phyloP scores from a whole-genome alignment of 2,888 invertebrate species.

The Meiosimyza platycephala region DNA sequence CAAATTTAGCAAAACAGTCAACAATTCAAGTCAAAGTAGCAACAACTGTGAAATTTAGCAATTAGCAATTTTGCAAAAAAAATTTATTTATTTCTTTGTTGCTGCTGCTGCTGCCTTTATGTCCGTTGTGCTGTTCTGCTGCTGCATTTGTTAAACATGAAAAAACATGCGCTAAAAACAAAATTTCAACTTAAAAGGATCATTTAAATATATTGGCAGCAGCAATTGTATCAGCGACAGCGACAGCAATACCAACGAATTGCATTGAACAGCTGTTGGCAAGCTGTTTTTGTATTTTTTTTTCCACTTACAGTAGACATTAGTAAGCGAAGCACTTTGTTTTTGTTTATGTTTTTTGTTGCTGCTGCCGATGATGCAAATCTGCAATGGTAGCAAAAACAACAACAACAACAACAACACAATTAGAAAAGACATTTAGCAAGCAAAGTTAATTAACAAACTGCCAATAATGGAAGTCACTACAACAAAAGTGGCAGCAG shows the following conservation, averaged over 20 bases:
- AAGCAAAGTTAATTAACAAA: conserved; percentile 64
- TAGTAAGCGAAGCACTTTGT: too few relatives aligned
- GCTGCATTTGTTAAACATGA: conserved; percentile 23
- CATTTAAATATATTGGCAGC: conserved; percentile 9
- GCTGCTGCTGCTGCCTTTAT: not conserved
- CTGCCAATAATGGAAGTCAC: conserved; percentile 60
- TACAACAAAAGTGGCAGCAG: conserved; percentile 40
- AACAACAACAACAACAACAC: not conserved
- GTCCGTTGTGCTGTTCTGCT: not conserved
- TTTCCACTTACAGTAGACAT: too few relatives aligned
- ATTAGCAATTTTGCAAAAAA: too few relatives aligned
- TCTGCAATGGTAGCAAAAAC: conserved; percentile 4
- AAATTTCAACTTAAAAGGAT: conserved; percentile 27
- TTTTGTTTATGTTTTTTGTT: not conserved
- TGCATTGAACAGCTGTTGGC: too few relatives aligned
- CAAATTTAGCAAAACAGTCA: conserved; percentile 26
- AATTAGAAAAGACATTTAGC: conserved; percentile 39
- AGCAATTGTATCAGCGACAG: too few relatives aligned
- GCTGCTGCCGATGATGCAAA: conserved; percentile 3
- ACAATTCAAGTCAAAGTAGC: conserved; percentile 36
- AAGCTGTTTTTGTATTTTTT: too few relatives aligned
- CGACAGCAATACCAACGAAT: too few relatives aligned
- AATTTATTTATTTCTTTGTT: conserved; percentile 26
- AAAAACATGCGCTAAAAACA: conserved; percentile 15
- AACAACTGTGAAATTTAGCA: conserved; percentile 37